Evolutionary conservation across 2,888 invertebrate genomes (phyloP).

Genomic region (Euclidia mi): DNA sequence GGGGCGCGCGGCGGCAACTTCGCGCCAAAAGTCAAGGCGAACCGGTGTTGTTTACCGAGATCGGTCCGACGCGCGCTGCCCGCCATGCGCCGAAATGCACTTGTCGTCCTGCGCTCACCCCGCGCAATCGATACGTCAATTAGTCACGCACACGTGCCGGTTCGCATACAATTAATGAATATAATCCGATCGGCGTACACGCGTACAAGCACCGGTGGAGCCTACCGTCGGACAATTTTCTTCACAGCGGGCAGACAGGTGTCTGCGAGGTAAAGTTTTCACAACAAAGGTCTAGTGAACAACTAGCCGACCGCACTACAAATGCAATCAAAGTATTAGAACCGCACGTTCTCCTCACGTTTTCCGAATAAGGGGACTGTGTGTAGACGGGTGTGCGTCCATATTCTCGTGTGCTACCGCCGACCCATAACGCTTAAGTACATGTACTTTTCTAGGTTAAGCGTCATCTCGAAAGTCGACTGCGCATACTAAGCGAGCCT

Average conservation of each 20-base stretch:
- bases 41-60: conserved; percentile 66
- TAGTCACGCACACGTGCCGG: conserved; percentile 73
- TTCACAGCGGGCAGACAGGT: conserved; percentile 60
- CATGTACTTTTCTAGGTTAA: conserved; percentile 69
- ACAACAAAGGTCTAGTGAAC: conserved; percentile 66
- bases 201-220: conserved; percentile 65
- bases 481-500: conserved; percentile 66
- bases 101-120: conserved; percentile 34
- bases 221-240: conserved; percentile 65
- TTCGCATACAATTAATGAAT: conserved; percentile 71
- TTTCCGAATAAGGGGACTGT: conserved; percentile 49
- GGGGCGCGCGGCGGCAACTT: conserved; percentile 32
- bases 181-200: conserved; percentile 62
- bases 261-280: conserved; percentile 62
- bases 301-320: conserved; percentile 59
- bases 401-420: conserved; percentile 36
- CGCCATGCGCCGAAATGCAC: conserved; percentile 20
- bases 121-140: conserved; percentile 65
- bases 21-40: conserved; percentile 85
- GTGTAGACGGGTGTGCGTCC: conserved; percentile 33
- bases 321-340: conserved; percentile 59
- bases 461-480: conserved; percentile 73
- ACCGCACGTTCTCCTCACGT: conserved; percentile 52
- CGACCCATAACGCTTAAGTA: conserved; percentile 49
- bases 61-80: conserved; percentile 11